Conservation (phyloP, 2,888 invertebrate species). For the Colletes collaris region DNA sequence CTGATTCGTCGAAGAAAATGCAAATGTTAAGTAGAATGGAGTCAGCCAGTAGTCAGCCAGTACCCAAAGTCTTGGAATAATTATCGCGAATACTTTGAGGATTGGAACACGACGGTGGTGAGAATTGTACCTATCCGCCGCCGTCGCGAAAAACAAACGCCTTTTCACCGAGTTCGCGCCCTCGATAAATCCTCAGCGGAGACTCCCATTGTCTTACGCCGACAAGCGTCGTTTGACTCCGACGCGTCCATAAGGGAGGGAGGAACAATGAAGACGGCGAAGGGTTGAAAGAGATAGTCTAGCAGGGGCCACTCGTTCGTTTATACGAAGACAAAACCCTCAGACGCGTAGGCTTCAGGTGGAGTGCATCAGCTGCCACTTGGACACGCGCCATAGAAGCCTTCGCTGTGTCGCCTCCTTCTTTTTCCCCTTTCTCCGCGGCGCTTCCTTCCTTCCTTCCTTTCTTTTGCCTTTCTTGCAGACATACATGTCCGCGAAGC, state of each 20-base stretch:
- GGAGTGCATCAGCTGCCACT: constrained; percentile 78
- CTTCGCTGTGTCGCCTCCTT: constrained; percentile 34
- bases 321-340: constrained; percentile 57
- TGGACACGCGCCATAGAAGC: constrained; percentile 80
- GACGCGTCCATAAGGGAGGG: constrained; percentile 24
- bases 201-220: constrained; percentile 48
- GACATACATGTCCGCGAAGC: neutral
- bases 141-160: constrained; percentile 25
- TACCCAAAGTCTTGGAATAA: no score
- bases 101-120: no score
- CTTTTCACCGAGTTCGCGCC: constrained; percentile 24
- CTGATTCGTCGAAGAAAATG: no score
- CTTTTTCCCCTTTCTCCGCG: constrained; percentile 1
- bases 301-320: constrained; percentile 54
- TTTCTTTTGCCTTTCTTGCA: neutral
- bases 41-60: no score
- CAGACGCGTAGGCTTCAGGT: constrained; percentile 59
- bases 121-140: neutral
- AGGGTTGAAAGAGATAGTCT: constrained; percentile 52
- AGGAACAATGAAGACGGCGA: constrained; percentile 29
- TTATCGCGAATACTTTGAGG: no score
- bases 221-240: constrained; percentile 56
- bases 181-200: constrained; percentile 45
- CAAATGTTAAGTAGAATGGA: no score
- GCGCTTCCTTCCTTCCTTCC: neutral